Percentiles rank a stretch among this genome's conserved stretches.
These are phyloP conservation scores for Epinotia ramella DNA, from an alignment of 2,888 invertebrate species.

Conservation along the genomic window DNA sequence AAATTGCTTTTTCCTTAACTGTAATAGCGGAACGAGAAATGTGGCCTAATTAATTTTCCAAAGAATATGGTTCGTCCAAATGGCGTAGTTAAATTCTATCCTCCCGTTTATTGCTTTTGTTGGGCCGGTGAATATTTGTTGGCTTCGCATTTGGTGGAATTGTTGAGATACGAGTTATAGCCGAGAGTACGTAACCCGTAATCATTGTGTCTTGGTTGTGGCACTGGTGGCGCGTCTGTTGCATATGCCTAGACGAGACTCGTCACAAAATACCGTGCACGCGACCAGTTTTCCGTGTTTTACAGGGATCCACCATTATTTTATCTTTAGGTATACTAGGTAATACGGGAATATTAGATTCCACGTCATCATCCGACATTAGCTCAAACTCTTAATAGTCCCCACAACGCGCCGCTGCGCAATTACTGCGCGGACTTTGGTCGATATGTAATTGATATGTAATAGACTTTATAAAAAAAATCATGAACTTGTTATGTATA, in stretches of 20 bases:
- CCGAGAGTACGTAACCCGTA: slow-evolving; percentile 20
- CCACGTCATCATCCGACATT: not conserved
- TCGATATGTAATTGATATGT: too few species aligned
- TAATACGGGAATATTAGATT: not conserved
- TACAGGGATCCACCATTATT: too few species aligned
- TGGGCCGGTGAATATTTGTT: slow-evolving; percentile 48
- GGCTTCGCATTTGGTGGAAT: not conserved
- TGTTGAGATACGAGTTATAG: slow-evolving; percentile 2
- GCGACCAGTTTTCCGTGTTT: too few species aligned
- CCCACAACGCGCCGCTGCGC: not conserved
- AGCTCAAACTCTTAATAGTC: not conserved
- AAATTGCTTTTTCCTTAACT: slow-evolving; percentile 50
- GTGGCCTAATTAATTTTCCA: slow-evolving; percentile 52
- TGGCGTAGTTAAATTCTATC: slow-evolving; percentile 46
- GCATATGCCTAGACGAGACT: too few species aligned
- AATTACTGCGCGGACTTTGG: not conserved
- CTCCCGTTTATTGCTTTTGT: slow-evolving; percentile 51
- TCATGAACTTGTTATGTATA: too few species aligned
- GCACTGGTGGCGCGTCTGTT: not conserved
- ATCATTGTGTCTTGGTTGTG: slow-evolving; percentile 9
- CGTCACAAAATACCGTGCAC: too few species aligned
- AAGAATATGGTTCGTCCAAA: slow-evolving; percentile 42
- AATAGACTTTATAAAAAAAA: too few species aligned
- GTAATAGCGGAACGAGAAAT: slow-evolving; percentile 49
- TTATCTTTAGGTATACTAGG: too few species aligned